Evolutionary conservation across 2,113 vertebrate genomes (phyloP).

Genomic region (Erythrocercus mccallii): DNA sequence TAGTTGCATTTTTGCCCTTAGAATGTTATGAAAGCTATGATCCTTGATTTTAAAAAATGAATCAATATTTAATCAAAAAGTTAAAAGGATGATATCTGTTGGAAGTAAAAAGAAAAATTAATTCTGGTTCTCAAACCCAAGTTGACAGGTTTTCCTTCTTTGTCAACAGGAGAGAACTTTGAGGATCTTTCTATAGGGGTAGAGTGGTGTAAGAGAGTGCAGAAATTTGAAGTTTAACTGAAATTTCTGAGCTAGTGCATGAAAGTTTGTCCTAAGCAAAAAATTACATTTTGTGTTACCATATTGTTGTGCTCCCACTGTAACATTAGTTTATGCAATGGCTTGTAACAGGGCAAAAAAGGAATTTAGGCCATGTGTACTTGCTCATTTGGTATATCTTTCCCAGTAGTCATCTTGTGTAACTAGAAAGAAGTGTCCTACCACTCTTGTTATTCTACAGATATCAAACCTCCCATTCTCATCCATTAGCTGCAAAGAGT

Average conservation of each 20-base stretch:
- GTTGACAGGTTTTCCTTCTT: background rate
- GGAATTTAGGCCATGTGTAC: background rate
- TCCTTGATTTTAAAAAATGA: background rate
- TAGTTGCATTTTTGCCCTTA: background rate
- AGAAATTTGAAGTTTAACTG: background rate
- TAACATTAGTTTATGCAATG: background rate
- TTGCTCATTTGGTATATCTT: background rate
- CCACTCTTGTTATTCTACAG: background rate
- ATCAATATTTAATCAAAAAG: background rate
- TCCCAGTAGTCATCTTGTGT: background rate
- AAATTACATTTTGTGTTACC: background rate
- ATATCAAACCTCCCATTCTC: background rate
- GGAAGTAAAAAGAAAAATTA: background rate
- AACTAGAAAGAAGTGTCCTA: background rate
- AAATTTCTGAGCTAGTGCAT: background rate
- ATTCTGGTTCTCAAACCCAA: background rate
- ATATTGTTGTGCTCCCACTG: background rate
- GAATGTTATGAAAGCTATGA: background rate
- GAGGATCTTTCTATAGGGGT: background rate
- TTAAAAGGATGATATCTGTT: background rate
- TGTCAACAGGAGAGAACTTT: background rate
- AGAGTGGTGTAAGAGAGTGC: fast-evolving
- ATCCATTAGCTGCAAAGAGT: background rate
- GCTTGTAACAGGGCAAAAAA: background rate
- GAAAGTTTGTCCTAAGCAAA: background rate